Evolutionary conservation across 2,797 vertebrate genomes (phyloP).

Genomic region (Helostoma temminkii): DNA sequence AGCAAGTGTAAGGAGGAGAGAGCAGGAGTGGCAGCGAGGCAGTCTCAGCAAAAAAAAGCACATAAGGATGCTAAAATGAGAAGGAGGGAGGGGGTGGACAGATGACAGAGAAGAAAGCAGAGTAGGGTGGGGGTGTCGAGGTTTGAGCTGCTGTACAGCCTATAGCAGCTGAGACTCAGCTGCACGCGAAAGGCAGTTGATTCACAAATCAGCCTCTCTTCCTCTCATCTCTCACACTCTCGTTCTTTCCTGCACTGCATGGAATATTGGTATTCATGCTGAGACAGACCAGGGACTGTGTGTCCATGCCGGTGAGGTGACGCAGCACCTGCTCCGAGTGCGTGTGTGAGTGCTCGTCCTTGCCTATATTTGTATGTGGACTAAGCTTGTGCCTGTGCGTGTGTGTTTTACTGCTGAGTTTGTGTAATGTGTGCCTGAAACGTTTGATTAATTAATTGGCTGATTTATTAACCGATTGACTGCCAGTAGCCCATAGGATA

Average conservation of each 20-base stretch:
- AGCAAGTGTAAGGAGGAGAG: constrained; percentile 43
- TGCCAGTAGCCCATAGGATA: constrained; percentile 5
- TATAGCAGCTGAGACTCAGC: constrained; percentile 53
- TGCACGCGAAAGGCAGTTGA: constrained; percentile 59
- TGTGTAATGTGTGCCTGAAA: constrained; percentile 18
- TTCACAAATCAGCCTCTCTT: constrained; percentile 59
- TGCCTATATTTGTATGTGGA: constrained; percentile 48
- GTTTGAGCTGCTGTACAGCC: constrained; percentile 46
- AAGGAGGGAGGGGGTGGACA: constrained; percentile 35
- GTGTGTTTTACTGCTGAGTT: constrained; percentile 13
- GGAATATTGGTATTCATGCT: constrained; percentile 70
- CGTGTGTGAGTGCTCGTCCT: constrained; percentile 40
- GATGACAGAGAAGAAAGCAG: constrained; percentile 48
- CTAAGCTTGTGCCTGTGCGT: constrained; percentile 17
- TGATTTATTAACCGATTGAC: constrained; percentile 22
- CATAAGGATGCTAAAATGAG: constrained; percentile 37
- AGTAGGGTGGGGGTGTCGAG: constrained; percentile 25
- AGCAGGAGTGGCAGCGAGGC: constrained; percentile 23
- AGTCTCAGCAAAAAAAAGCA: constrained; percentile 24
- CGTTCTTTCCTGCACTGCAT: constrained; percentile 43
- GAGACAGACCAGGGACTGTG: constrained; percentile 64
- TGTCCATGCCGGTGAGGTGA: constrained; percentile 70
- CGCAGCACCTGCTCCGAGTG: constrained; percentile 58
- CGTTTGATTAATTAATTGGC: constrained; percentile 9
- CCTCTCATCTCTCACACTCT: constrained; percentile 28